These are phyloP conservation scores for Chaetorhynchus papuensis DNA, from an alignment of 2,113 vertebrate genomes.

Conservation along the genomic window DNA sequence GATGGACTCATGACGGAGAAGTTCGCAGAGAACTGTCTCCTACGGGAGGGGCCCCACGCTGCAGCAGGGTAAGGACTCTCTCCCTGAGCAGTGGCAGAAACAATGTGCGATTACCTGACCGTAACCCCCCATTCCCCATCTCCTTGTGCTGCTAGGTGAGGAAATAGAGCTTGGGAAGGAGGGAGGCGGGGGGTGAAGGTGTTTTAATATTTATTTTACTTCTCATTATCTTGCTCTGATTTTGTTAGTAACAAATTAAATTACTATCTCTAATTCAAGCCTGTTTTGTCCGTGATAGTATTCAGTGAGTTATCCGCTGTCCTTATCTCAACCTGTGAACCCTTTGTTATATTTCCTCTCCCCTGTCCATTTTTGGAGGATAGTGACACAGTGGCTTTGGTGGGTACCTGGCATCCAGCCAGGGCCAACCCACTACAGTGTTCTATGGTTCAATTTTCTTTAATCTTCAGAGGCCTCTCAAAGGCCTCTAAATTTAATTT, in stretches of 20 bases:
- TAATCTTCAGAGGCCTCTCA: not conserved
- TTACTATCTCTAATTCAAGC: not conserved
- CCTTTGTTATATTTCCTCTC: not conserved
- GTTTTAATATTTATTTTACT: not conserved
- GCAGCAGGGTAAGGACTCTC: not conserved
- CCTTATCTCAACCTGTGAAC: not conserved
- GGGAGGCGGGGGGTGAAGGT: fast-evolving
- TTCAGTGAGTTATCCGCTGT: not conserved
- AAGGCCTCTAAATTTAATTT: slow-evolving; percentile 4
- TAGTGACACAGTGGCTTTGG: not conserved
- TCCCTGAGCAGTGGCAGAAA: not conserved
- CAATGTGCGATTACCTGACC: not conserved
- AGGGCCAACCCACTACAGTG: not conserved
- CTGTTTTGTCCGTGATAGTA: not conserved
- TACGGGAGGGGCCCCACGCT: fast-evolving
- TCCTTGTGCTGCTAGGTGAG: not conserved
- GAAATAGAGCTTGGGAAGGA: not conserved
- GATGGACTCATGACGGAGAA: fast-evolving
- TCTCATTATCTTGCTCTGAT: not conserved
- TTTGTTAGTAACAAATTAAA: not conserved
- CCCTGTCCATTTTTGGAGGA: not conserved
- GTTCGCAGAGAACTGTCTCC: not conserved
- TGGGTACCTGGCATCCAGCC: not conserved
- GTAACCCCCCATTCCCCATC: not conserved
- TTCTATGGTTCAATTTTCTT: not conserved